Percentiles rank a stretch among this genome's conserved stretches.
phyloP scores from a whole-genome alignment of 2,888 invertebrate species.

The Dynastes tityus region DNA sequence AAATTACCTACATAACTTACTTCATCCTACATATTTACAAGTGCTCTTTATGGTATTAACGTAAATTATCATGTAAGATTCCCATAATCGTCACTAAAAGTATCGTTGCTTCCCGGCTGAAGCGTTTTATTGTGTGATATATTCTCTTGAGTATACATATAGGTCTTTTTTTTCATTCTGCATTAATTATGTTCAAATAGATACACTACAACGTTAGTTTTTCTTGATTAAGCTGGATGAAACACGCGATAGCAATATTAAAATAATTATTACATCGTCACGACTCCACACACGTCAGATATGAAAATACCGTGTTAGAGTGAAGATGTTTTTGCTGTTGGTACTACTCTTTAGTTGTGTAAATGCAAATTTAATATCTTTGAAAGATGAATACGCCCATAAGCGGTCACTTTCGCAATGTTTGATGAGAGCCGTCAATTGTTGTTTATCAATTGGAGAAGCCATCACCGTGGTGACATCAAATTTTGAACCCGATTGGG shows the following conservation, averaged over 20 bases:
- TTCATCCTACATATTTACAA: not conserved
- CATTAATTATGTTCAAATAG: constrained; percentile 12
- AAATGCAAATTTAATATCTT: constrained; percentile 33
- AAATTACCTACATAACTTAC: not conserved
- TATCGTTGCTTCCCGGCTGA: not conserved
- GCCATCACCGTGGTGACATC: constrained; percentile 51
- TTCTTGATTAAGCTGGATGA: not conserved
- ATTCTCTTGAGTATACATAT: not conserved
- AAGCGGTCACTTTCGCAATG: constrained; percentile 55
- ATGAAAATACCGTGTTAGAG: not conserved
- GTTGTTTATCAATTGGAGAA: constrained; percentile 50
- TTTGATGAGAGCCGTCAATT: constrained; percentile 46
- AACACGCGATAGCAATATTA: constrained; percentile 15
- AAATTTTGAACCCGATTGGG: constrained; percentile 20
- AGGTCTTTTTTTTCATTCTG: not conserved
- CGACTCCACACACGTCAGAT: not conserved
- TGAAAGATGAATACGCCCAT: constrained; percentile 52
- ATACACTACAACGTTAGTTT: not conserved
- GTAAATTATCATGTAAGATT: not conserved
- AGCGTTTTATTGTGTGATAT: not conserved
- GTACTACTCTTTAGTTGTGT: not conserved
- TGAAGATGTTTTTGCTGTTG: not conserved
- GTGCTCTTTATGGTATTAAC: too few relatives aligned
- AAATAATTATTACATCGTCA: constrained; percentile 4
- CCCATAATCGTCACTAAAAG: not conserved